phyloP scores from a whole-genome alignment of 2,888 invertebrate genomes.

The Scaptodrosophila latifasciaeformis region DNA sequence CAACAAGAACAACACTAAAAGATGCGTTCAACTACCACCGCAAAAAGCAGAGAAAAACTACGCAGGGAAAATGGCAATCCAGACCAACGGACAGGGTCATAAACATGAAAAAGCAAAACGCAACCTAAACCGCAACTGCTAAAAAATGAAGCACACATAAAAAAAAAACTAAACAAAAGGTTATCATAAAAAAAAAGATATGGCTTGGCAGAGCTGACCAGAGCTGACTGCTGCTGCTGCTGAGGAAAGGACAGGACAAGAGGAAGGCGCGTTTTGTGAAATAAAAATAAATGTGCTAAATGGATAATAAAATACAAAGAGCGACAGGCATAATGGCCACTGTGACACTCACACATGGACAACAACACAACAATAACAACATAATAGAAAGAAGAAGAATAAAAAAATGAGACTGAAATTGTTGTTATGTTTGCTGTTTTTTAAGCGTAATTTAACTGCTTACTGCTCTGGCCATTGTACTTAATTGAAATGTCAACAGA shows the following conservation, averaged over 20 bases:
- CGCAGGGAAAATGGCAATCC: conserved; percentile 22
- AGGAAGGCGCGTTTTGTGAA: conserved; percentile 36
- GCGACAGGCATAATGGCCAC: conserved; percentile 60
- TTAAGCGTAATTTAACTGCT: conserved; percentile 67
- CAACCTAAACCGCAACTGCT: conserved; percentile 54
- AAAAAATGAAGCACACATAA: conserved; percentile 57
- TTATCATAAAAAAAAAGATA: conserved; percentile 34
- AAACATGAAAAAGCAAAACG: conserved; percentile 33
- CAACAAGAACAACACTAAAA: too few relatives aligned
- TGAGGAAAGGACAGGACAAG: too few relatives aligned
- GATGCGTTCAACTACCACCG: not conserved
- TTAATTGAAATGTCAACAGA: conserved; percentile 63
- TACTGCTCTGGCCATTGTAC: conserved; percentile 51
- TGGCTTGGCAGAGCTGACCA: too few relatives aligned
- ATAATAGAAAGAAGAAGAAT: conserved; percentile 27
- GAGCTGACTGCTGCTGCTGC: too few relatives aligned
- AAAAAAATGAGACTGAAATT: too few relatives aligned
- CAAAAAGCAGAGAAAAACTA: conserved; percentile 1
- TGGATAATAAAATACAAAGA: conserved; percentile 64
- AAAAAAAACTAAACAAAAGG: conserved; percentile 31
- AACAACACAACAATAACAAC: conserved; percentile 15
- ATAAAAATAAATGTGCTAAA: conserved; percentile 68
- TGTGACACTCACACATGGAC: conserved; percentile 38
- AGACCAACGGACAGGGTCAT: conserved; percentile 19
- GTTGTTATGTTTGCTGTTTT: conserved; percentile 37